Percentiles rank a stretch among this genome's conserved stretches.
Evolutionary conservation across 2,797 vertebrate species (phyloP).

Genomic region (Gymnoscopelus microlampas): DNA sequence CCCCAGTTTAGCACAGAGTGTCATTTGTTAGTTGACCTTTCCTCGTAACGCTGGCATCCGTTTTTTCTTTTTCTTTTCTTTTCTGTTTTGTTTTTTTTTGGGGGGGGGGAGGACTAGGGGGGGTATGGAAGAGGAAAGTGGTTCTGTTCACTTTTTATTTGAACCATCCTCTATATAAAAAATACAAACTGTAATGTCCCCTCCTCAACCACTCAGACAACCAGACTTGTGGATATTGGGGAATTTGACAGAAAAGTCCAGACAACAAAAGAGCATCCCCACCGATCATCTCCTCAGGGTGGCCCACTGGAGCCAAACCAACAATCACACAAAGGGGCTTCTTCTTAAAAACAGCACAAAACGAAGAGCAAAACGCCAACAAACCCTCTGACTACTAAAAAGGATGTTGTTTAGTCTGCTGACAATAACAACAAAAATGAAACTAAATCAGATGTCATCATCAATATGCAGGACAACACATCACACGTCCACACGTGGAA

Average conservation of each 20-base stretch:
- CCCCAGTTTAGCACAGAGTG: slow-evolving; percentile 63
- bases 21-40: slow-evolving; percentile 78
- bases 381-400: slow-evolving; percentile 36
- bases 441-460: slow-evolving; percentile 13
- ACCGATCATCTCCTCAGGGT: slow-evolving; percentile 17
- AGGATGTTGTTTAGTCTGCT: slow-evolving; percentile 62
- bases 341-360: slow-evolving; percentile 19
- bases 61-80: slow-evolving; percentile 37
- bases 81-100: slow-evolving; percentile 26
- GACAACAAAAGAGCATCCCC: slow-evolving; percentile 59
- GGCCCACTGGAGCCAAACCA: slow-evolving; percentile 54
- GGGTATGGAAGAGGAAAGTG: background rate
- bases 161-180: slow-evolving; percentile 39
- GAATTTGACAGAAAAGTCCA: slow-evolving; percentile 50
- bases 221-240: slow-evolving; percentile 52
- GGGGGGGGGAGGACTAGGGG: background rate
- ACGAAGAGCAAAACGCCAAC: slow-evolving; percentile 30
- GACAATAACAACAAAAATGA: slow-evolving; percentile 18
- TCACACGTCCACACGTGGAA: slow-evolving; percentile 33
- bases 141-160: slow-evolving; percentile 50
- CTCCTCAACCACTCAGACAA: slow-evolving; percentile 35
- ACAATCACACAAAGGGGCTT: slow-evolving; percentile 39
- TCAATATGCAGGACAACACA: slow-evolving; percentile 26
- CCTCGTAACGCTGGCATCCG: slow-evolving; percentile 61
- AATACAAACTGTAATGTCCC: slow-evolving; percentile 17